A percentile compares a stretch with the other conserved stretches of the same genome.
phyloP scores from a whole-genome alignment of 2,888 invertebrate genomes.

The Macrosiphum euphorbiae region DNA sequence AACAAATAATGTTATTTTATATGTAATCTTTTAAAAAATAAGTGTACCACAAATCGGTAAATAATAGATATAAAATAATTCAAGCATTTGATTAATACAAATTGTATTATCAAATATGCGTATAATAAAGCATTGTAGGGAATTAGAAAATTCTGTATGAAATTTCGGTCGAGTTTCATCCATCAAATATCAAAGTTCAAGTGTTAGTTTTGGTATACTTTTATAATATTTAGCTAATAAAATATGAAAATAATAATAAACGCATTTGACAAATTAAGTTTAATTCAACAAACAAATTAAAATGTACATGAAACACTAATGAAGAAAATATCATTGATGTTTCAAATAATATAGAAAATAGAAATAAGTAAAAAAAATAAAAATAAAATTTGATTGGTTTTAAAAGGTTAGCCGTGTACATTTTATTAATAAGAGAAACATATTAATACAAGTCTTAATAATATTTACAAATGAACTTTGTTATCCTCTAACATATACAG shows the following conservation, averaged over 20 bases:
- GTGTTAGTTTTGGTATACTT: too few relatives aligned
- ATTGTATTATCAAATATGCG: too few relatives aligned
- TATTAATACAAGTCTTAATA: not conserved
- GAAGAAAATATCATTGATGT: not conserved
- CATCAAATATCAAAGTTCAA: too few relatives aligned
- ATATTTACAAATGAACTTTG: not conserved
- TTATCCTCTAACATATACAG: not conserved
- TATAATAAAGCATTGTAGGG: not conserved
- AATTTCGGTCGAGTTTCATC: not conserved
- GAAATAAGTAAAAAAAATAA: not conserved
- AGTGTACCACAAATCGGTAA: not conserved
- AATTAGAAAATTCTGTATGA: not conserved
- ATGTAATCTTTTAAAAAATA: too few relatives aligned
- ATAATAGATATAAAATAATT: not conserved
- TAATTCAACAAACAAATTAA: too few relatives aligned
- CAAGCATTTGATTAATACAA: too few relatives aligned
- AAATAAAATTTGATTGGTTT: not conserved
- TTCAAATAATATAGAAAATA: not conserved
- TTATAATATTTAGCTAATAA: not conserved
- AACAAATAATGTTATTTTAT: too few relatives aligned
- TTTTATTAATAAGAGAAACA: not conserved
- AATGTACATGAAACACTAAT: too few relatives aligned
- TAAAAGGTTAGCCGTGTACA: not conserved
- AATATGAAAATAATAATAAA: too few relatives aligned
- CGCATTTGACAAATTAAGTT: not conserved